phyloP scores from a whole-genome alignment of 2,797 vertebrate genomes.

The Melanogrammus aeglefinus region DNA sequence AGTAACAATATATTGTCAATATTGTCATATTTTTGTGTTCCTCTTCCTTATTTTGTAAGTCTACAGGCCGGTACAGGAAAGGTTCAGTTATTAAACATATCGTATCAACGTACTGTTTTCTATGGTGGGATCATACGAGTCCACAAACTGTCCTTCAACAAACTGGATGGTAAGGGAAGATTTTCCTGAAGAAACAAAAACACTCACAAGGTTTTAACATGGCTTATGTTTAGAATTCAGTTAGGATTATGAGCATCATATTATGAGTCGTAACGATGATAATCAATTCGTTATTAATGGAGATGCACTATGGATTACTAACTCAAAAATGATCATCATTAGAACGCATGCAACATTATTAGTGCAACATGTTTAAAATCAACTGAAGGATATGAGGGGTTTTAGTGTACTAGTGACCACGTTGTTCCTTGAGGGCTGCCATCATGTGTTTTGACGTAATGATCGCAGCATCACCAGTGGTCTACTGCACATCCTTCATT shows the following conservation, averaged over 20 bases:
- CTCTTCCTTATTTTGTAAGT: neutral
- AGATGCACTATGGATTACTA: neutral
- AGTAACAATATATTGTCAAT: neutral
- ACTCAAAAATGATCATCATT: neutral
- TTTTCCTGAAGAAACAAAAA: slow-evolving; percentile 73
- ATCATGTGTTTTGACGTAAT: neutral
- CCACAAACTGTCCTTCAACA: slow-evolving; percentile 92
- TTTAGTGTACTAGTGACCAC: neutral
- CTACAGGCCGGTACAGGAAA: neutral
- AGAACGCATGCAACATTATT: neutral
- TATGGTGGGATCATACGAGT: slow-evolving; percentile 91
- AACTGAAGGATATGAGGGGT: neutral
- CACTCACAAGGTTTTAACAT: slow-evolving; percentile 6
- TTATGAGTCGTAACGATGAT: neutral
- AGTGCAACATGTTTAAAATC: neutral
- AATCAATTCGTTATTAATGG: neutral
- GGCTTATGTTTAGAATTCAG: neutral
- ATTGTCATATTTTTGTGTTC: neutral
- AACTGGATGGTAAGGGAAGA: slow-evolving; percentile 92
- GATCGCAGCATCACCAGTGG: neutral
- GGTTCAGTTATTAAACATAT: neutral
- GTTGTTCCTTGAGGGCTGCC: neutral
- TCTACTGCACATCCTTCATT: neutral
- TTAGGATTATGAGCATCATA: neutral
- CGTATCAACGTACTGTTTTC: slow-evolving; percentile 85